phyloP scores from a whole-genome alignment of 2,797 vertebrate species.

The Epinephelus coioides region DNA sequence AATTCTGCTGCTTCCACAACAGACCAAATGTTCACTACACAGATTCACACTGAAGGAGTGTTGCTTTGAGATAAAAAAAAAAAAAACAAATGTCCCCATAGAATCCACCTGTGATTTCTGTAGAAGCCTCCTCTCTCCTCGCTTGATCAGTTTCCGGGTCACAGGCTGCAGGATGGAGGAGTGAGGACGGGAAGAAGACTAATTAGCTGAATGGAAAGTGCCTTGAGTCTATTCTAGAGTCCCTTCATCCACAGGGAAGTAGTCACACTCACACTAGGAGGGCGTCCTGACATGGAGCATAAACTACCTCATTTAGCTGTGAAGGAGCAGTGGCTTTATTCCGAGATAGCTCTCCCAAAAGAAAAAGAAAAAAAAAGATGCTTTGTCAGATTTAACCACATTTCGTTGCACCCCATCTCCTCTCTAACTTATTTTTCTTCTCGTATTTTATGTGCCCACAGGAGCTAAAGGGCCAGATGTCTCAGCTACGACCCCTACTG shows the following conservation, averaged over 20 bases:
- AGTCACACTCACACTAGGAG: constrained; percentile 13
- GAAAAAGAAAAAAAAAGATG: constrained; percentile 17
- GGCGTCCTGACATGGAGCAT: constrained; percentile 14
- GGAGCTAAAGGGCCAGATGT: constrained; percentile 96
- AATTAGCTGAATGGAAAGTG: constrained; percentile 45
- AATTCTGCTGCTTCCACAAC: neutral
- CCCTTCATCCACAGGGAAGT: constrained; percentile 14
- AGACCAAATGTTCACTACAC: neutral
- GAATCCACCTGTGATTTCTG: neutral
- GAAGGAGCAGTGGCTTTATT: constrained; percentile 3
- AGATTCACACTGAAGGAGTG: neutral
- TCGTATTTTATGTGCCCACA: constrained; percentile 60
- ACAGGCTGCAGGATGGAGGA: constrained; percentile 11
- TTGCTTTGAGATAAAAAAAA: neutral
- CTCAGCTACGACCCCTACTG: constrained; percentile 92
- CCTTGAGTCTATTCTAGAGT: constrained; percentile 9
- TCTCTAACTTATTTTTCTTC: neutral
- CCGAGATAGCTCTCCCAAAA: neutral
- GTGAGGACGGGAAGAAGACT: constrained; percentile 1
- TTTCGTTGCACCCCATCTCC: neutral
- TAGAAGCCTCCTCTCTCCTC: constrained; percentile 21
- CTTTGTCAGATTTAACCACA: constrained; percentile 2
- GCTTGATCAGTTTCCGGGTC: constrained; percentile 7
- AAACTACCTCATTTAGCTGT: constrained; percentile 18
- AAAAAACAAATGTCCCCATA: neutral